Base-by-base conservation (phyloP, 30 jellyfish, hydroid and myxozoan species). In the Pelagia noctiluca region DNA sequence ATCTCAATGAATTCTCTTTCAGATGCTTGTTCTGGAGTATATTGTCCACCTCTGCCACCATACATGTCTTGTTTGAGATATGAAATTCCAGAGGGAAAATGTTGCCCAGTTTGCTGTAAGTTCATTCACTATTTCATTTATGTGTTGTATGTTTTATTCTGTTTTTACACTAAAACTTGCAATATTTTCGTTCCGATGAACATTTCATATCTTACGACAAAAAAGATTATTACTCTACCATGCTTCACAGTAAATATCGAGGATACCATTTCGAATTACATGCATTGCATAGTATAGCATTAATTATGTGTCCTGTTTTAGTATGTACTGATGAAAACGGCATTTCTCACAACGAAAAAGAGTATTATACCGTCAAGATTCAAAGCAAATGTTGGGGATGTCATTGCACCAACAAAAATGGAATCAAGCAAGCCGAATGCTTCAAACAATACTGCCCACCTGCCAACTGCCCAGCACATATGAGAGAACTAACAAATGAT, bases 61-160 rank as follows among this genome's bases (percentile, higher is more conserved):
- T 30, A 63, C 48, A 28, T 25, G 73, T 3, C 3, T 16, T 80
- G 90, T 48, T 61, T 37, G 48, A 26, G 53, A 50, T 18, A 7
- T 46, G 49, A 80, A 67, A 49, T 24, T 29, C 90, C 90, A 0
- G 50, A 24, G 34, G 90, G 90, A 49, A 25, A 31, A 18, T 80
- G 90, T 35, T 80, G 90, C 35, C 77, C 83, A 64, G 76, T 63
- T 63, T 80, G 90, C 66, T 75, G 90, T 80, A 31, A 80, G 83
- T 24, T 0, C 21, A 21, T 78, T 35, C 16, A 1, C 21, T 18
- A 0, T 37, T 10, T n/a, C 8, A 0, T 3, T 49, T 22, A 1
- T 2, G 18, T 13, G 28, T 0, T 0, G 5, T 22, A 5, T 8
- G 75, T 28, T n/a, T 7, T 3, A 37, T 3, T 18, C 32, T 34